Evolutionary conservation across 2,888 invertebrate species (phyloP).

Genomic region (Galerucella pusilla): DNA sequence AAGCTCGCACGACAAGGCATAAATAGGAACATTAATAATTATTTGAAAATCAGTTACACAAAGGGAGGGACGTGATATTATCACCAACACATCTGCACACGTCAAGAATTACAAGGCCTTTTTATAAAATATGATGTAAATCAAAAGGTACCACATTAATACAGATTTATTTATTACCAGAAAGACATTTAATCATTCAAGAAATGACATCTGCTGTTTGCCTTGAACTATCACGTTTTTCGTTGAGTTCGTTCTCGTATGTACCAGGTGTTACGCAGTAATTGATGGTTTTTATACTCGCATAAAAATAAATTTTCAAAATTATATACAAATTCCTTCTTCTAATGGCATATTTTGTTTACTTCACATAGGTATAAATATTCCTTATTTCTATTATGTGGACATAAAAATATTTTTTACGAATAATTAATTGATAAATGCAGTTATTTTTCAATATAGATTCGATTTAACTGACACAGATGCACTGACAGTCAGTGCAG

Average conservation of each 20-base stretch:
- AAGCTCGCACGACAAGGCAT: not conserved
- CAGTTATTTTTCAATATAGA: no score
- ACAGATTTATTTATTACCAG: constrained; percentile 59
- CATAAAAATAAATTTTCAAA: constrained; percentile 35
- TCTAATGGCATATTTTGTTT: not conserved
- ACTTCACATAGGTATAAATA: not conserved
- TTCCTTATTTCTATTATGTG: not conserved
- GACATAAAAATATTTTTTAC: no score
- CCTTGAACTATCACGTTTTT: constrained; percentile 63
- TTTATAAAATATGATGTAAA: constrained; percentile 52
- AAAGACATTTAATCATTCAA: constrained; percentile 60
- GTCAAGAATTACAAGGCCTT: constrained; percentile 43
- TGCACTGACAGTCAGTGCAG: no score
- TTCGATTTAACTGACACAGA: no score
- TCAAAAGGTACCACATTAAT: constrained; percentile 56
- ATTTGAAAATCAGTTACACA: not conserved
- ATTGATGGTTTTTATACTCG: constrained; percentile 52
- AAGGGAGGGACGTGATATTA: constrained; percentile 17
- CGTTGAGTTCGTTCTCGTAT: constrained; percentile 48
- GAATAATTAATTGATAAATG: no score
- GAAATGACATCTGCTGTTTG: constrained; percentile 60
- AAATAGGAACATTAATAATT: not conserved
- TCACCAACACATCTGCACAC: constrained; percentile 35
- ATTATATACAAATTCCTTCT: not conserved
- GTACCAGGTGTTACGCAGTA: constrained; percentile 58